These are phyloP conservation scores for Anthonomus grandis DNA, from an alignment of 1,140 invertebrate species.

Conservation along the genomic window DNA sequence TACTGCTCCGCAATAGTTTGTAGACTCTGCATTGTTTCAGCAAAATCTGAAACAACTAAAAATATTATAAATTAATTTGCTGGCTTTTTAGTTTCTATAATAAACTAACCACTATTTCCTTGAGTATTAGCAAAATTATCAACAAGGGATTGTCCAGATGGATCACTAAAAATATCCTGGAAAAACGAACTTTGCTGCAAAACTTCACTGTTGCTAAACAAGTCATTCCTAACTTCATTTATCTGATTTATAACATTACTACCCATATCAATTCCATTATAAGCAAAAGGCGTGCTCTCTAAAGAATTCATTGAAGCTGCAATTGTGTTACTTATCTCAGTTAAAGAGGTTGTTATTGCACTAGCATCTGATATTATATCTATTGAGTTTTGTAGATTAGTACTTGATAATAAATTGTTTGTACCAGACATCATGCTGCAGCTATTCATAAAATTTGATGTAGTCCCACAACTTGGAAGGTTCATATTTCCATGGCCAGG, in stretches of 20 bases:
- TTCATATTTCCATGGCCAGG: too few species aligned
- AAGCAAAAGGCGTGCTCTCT: slow-evolving; percentile 20
- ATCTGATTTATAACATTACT: slow-evolving; percentile 27
- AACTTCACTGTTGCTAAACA: slow-evolving; percentile 38
- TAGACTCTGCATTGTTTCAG: slow-evolving; percentile 47
- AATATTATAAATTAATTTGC: too few species aligned
- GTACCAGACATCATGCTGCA: slow-evolving; percentile 12
- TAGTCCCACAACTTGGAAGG: too few species aligned
- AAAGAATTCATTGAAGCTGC: slow-evolving; percentile 12
- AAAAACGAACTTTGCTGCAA: slow-evolving; percentile 44
- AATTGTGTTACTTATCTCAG: slow-evolving; percentile 10
- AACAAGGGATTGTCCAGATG: slow-evolving; percentile 40
- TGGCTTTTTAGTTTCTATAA: too few species aligned
- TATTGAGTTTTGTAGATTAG: neutral
- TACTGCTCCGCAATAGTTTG: slow-evolving; percentile 47
- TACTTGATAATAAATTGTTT: neutral
- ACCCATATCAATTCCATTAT: slow-evolving; percentile 11
- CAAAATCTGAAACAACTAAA: slow-evolving; percentile 43
- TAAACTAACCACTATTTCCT: slow-evolving; percentile 34
- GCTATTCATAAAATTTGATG: slow-evolving; percentile 7
- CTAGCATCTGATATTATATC: slow-evolving; percentile 6
- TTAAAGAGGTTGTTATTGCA: slow-evolving; percentile 7
- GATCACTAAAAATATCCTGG: slow-evolving; percentile 46
- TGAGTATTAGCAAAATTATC: slow-evolving; percentile 43
- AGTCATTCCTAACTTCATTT: slow-evolving; percentile 36